These are phyloP conservation scores for Halictus ligatus DNA, from an alignment of 2,888 invertebrate species.

Conservation along the genomic window DNA sequence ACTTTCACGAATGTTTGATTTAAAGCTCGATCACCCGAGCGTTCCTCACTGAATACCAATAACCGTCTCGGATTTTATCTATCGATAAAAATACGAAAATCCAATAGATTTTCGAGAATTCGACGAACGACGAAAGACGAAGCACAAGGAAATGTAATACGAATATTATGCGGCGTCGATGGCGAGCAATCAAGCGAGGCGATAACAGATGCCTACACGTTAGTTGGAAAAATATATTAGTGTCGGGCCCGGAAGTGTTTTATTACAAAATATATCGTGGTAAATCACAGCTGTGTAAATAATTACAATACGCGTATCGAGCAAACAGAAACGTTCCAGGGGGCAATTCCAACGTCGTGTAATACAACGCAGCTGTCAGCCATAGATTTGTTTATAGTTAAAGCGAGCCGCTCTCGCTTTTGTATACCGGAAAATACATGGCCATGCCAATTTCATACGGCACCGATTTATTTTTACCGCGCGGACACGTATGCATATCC, in stretches of 20 bases:
- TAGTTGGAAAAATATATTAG: slow-evolving; percentile 50
- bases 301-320: slow-evolving; percentile 55
- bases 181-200: slow-evolving; percentile 33
- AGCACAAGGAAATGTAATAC: not conserved
- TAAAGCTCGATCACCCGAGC: slow-evolving; percentile 6
- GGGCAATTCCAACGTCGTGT: slow-evolving; percentile 47
- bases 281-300: slow-evolving; percentile 61
- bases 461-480: slow-evolving; percentile 59
- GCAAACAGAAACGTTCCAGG: slow-evolving; percentile 55
- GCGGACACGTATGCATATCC: slow-evolving; percentile 25
- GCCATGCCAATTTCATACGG: slow-evolving; percentile 52
- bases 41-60: slow-evolving; percentile 27
- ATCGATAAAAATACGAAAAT: not conserved
- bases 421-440: slow-evolving; percentile 36
- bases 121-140: not conserved
- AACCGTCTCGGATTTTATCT: slow-evolving; percentile 21
- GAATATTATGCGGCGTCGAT: slow-evolving; percentile 28
- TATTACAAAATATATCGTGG: slow-evolving; percentile 59
- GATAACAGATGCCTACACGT: slow-evolving; percentile 13
- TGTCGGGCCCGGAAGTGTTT: slow-evolving; percentile 29
- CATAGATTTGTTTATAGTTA: slow-evolving; percentile 68
- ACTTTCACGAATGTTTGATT: slow-evolving; percentile 2
- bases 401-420: slow-evolving; percentile 48
- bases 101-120: slow-evolving; percentile 1
- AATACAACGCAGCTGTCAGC: slow-evolving; percentile 62